Evolutionary conservation across 2,113 vertebrate species (phyloP), one percentile per base, ranked within the genome.

Genomic region (Prolemur simus): DNA sequence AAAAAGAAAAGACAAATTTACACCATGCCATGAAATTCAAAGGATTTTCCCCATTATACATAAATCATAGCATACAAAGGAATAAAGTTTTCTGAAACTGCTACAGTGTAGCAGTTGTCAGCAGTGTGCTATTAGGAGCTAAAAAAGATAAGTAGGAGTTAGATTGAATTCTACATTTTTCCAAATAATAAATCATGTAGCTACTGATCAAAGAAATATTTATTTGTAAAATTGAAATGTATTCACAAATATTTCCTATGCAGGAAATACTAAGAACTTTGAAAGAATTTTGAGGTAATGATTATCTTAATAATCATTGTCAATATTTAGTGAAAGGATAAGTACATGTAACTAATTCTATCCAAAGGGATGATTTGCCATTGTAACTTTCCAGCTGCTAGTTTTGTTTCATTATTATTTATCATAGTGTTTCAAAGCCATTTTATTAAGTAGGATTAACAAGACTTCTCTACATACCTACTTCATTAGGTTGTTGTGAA

Each of bases 1-100:
- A 85, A 92, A 93, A 87, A 64, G 58, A 96, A 68, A 25, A 94
- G n/a, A 91, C 8, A 91, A 88, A 89, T 86, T 88, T 47, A 27
- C 10, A 60, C 37, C 29, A 87, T 76, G 58, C 25, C 13, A 17
- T 73, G 23, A 15, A 87, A 73, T 83, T 94, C 47, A 91, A 78
- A 93, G 69, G 12, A 12, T 34, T 87, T 63, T 89, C 63, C 25
- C 54, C 49, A n/a, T 88, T 76, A 49, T 49, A 78, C 25, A 45
- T 47, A 86, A 90, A 90, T 96, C 29, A 96, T 12, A 94, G 42
- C 6, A 45, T 25, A 81, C 13, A 73, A 58, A 92, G 29, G 20
- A 81, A 74, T 81, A 74, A 76, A 68, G 13, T 39, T 74, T 20
- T 91, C 23, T 95, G 34, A 66, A 84, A 89, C 27, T n/a, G 60